Evolutionary conservation across 35 echinoderm and acorn worm genomes (phyloP), one percentile per base, ranked within the genome.

Genomic region (Acanthaster planci): DNA sequence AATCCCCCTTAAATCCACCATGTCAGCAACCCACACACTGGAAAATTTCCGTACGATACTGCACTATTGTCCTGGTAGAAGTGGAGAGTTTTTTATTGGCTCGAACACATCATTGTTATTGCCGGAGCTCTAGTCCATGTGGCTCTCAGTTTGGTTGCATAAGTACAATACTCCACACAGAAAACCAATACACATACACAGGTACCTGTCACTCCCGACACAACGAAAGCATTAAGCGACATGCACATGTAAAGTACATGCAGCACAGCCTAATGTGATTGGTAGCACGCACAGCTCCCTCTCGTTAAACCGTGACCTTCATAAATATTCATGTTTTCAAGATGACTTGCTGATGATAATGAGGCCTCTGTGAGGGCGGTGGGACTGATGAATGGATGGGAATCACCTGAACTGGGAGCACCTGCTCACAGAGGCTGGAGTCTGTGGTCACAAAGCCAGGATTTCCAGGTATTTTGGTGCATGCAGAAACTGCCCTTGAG

Each of bases 311-410:
- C 34, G 14, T 35, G 64, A 72, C 64, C 64, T 29, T 72, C 21
- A 72, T 72, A 8, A 26, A 72, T 72, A 72, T 72, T 72, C 64
- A 72, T 35, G 14, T 6, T 19, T 72, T 72, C 64, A 31, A 72
- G 64, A 72, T 72, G 64, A 72, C 10, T 72, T 26, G 64, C 34
- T 72, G 64, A 72, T 72, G 18, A 72, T 72, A 72, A 72, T 31
- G 64, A 29, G 64, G 34, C 26, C 64, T 72, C 2, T 26, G 64
- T 72, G 64, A 72, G 64, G 64, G 64, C 29, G 9, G 64, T 34
- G 34, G 18, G 26, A 59, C 27, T 59, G 19, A n/a, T 5, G 7
- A 59, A 72, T 26, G 64, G 30, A 72, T 72, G 10, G 22, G 34
- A 72, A 72, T 72, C 42, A 47, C 12, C 42, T 37, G 72, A 77